These are phyloP conservation scores for Trigoniulus corallinus DNA, from an alignment of 1,140 invertebrate genomes.

Conservation along the genomic window DNA sequence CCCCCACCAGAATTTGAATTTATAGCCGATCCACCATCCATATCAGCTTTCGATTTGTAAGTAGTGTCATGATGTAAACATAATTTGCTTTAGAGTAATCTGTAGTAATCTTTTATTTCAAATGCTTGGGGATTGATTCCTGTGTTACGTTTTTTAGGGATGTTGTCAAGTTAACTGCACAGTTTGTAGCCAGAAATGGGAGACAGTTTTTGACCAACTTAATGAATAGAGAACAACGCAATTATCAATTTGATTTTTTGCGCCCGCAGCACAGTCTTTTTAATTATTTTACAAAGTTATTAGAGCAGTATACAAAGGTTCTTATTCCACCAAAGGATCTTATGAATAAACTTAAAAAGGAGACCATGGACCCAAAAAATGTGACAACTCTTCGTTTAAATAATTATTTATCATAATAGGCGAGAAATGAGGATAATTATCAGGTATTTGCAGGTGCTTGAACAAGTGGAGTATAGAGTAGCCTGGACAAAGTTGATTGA, in stretches of 20 bases:
- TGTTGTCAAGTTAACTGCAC: constrained; percentile 93
- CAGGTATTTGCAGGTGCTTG: constrained; percentile 41
- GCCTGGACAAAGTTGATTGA: constrained; percentile 94
- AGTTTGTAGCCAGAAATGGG: constrained; percentile 97
- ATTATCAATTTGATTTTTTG: constrained; percentile 98
- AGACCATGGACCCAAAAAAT: constrained; percentile 48
- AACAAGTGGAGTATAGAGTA: constrained; percentile 82
- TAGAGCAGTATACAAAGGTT: constrained; percentile 96
- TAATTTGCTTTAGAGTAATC: constrained; percentile 4
- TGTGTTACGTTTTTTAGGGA: constrained; percentile 44
- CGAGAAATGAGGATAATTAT: background rate
- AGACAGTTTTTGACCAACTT: constrained; percentile 93
- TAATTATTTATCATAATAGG: background rate
- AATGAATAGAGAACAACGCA: constrained; percentile 95
- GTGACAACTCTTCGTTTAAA: constrained; percentile 13
- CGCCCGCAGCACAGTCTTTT: constrained; percentile 96
- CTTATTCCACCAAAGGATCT: constrained; percentile 87
- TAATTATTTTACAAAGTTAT: constrained; percentile 92
- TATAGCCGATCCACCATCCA: constrained; percentile 93
- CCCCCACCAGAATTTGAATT: constrained; percentile 95
- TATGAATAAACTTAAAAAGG: constrained; percentile 56
- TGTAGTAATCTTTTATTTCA: background rate
- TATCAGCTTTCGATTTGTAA: constrained; percentile 93
- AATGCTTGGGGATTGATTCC: constrained; percentile 6
- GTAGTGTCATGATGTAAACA: constrained; percentile 21